Base-by-base conservation (phyloP, 2,797 vertebrate genomes). In the Acanthurus lineatus region DNA sequence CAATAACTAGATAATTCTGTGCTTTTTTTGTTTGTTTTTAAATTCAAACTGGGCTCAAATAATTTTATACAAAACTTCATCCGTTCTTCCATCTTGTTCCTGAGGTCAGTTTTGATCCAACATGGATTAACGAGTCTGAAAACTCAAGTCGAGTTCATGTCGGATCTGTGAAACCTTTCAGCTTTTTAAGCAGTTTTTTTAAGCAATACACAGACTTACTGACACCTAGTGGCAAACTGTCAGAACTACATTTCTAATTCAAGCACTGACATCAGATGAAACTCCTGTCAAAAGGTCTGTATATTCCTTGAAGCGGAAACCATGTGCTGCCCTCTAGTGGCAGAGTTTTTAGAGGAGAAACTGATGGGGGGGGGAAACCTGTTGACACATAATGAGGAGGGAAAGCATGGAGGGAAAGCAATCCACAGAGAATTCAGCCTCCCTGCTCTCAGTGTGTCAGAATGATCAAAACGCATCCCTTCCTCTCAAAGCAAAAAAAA, bases 341-440 rank as follows among this genome's bases (percentile, higher is more conserved):
- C 5, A 42, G 58, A 51, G 7, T 5, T 2, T 1, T 19, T 44
- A 59, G 15, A 54, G 20, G 17, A 45, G 52, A 67, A 56, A 20
- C 58, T 20, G 69, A 32, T 14, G 25, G 25, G 56, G 62, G 62
- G 48, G 9, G 22, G 35, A 76, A 77, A 66, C 42, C 69, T 54
- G 63, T 14, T 47, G 9, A 65, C 73, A 86, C 44, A 81, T 10
- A 38, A 76, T 40, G 63, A 56, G 60, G 17, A 49, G 48, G 78
- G n/a, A n/a, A 25, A 25, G 25, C 2, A 85, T 53, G 79, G 72
- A 87, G 77, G 76, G 70, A 70, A 78, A 79, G 78, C 85, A 85
- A 88, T 86, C 83, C 83, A 89, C 52, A 54, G 69, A 88, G 65
- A 86, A 72, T 69, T 75, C 73, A 66, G 11, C 78, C 51, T 69